phyloP scores from a whole-genome alignment of 2,888 invertebrate genomes.

The Chrysolina americana region DNA sequence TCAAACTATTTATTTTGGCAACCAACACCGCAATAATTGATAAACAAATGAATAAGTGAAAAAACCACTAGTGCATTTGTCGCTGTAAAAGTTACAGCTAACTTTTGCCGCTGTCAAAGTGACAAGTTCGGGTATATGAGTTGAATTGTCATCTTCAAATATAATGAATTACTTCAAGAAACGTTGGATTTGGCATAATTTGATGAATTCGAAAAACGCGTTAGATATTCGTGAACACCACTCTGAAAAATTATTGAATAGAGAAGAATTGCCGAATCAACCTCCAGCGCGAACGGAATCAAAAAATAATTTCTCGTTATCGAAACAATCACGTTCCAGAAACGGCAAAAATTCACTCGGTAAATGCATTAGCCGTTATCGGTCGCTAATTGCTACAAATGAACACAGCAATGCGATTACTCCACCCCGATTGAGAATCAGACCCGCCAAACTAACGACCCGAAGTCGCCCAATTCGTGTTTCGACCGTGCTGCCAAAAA shows the following conservation, averaged over 20 bases:
- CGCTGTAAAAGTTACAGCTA: too few relatives aligned
- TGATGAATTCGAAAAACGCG: not conserved
- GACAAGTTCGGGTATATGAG: too few relatives aligned
- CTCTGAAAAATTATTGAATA: slow-evolving; percentile 4
- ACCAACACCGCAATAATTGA: too few relatives aligned
- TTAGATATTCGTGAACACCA: not conserved
- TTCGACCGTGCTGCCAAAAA: slow-evolving; percentile 29
- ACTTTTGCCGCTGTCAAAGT: too few relatives aligned
- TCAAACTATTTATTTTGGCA: too few relatives aligned
- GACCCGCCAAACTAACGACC: slow-evolving; percentile 55
- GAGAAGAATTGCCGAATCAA: slow-evolving; percentile 29
- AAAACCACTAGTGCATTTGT: too few relatives aligned
- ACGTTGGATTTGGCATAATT: too few relatives aligned
- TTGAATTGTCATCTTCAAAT: too few relatives aligned
- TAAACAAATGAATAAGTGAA: too few relatives aligned
- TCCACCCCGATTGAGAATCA: slow-evolving; percentile 55
- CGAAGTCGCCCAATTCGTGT: slow-evolving; percentile 34
- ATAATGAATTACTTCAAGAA: too few relatives aligned
- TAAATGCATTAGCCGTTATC: slow-evolving; percentile 65
- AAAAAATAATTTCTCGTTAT: slow-evolving; percentile 62
- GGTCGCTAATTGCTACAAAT: slow-evolving; percentile 68
- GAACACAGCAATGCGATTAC: slow-evolving; percentile 67
- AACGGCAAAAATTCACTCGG: slow-evolving; percentile 61
- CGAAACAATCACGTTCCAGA: slow-evolving; percentile 61
- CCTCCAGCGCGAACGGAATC: slow-evolving; percentile 45